Conservation (phyloP, 2,797 vertebrate species). For the Crocidura indochinensis region DNA sequence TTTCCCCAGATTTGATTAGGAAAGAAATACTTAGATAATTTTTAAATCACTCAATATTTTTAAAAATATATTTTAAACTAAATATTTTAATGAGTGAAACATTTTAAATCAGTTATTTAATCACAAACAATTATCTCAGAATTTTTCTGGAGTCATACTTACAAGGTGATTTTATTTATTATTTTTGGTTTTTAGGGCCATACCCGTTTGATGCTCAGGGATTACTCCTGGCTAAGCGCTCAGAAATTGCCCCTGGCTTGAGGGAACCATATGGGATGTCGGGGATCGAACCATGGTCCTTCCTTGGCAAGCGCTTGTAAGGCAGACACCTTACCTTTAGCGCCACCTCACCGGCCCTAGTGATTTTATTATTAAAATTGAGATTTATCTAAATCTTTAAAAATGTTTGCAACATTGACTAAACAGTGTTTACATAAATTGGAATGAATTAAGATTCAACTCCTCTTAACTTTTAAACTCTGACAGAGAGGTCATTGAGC, state of each 20-base stretch:
- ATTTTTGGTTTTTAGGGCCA: no score
- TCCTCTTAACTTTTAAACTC: background rate
- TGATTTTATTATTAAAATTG: conserved; percentile 31
- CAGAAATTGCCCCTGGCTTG: no score
- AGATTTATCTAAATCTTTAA: conserved; percentile 46
- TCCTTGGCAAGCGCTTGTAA: no score
- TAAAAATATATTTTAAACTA: background rate
- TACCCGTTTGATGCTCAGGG: no score
- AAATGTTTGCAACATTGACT: background rate
- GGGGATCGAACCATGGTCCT: no score
- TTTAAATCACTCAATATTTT: conserved; percentile 30
- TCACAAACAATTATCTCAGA: background rate
- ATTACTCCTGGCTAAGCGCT: no score
- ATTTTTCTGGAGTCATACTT: conserved; percentile 28
- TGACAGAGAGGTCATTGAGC: background rate
- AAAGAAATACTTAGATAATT: conserved; percentile 25
- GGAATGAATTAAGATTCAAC: background rate
- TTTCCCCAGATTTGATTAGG: background rate
- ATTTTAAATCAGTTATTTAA: conserved; percentile 52
- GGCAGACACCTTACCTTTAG: no score
- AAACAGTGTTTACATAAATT: background rate
- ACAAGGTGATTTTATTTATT: conserved; percentile 7
- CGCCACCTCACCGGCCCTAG: no score
- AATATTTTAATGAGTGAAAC: conserved; percentile 21
- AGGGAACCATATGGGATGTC: no score